A percentile compares a stretch with the other conserved stretches of the same genome.
Conservation (phyloP, 2,797 vertebrate species). For the Gouania willdenowi region DNA sequence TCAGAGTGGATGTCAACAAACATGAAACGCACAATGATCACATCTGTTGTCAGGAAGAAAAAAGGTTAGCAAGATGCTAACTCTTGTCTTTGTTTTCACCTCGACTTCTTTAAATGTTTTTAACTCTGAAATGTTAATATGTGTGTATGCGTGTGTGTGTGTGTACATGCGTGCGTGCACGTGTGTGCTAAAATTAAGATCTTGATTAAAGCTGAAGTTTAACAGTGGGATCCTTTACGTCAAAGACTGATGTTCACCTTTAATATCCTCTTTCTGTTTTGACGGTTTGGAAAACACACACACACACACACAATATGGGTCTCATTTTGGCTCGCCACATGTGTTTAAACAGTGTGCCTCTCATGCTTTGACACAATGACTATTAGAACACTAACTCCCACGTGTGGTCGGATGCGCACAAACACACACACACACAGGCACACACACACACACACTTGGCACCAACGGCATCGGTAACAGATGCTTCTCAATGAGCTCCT, state of each 20-base stretch:
- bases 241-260: conserved; percentile 70
- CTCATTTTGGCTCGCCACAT: too few relatives aligned
- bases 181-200: conserved; percentile 25
- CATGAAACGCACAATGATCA: background rate
- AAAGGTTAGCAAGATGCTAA: conserved; percentile 22
- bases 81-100: conserved; percentile 2
- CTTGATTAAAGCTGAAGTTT: conserved; percentile 68
- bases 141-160: conserved; percentile 3
- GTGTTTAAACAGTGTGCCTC: too few relatives aligned
- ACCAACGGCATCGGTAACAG: conserved; percentile 54
- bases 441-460: conserved; percentile 57
- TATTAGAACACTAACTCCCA: too few relatives aligned
- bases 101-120: conserved; percentile 3
- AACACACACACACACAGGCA: too few relatives aligned
- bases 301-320: conserved; percentile 16
- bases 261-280: conserved; percentile 59
- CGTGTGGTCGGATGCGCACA: too few relatives aligned
- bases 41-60: conserved; percentile 22
- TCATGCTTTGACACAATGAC: too few relatives aligned
- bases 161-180: background rate
- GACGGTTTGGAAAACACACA: conserved; percentile 37
- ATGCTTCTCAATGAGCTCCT: conserved; percentile 65
- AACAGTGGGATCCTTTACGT: conserved; percentile 69
- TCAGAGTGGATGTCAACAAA: too few relatives aligned
- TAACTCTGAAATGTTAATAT: conserved; percentile 6